A percentile compares a stretch with the other conserved stretches of the same genome.
phyloP scores from a whole-genome alignment of 1,140 invertebrate species.

The Fopius arisanus region DNA sequence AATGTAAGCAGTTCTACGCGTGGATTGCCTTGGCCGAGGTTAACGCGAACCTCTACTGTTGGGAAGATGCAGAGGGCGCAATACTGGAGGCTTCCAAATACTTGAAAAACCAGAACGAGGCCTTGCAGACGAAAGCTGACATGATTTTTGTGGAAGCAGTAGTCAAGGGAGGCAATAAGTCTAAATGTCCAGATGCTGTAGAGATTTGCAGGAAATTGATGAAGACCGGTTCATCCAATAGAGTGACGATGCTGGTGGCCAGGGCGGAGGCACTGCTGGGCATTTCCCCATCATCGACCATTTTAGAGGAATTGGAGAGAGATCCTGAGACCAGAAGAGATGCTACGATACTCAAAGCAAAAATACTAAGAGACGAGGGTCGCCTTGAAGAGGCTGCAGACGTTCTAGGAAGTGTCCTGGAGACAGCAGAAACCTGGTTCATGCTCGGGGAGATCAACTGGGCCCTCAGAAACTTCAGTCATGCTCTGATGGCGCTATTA shows the following conservation, averaged over 20 bases:
- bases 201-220: conserved; percentile 49
- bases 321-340: conserved; percentile 45
- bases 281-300: conserved; percentile 41
- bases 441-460: conserved; percentile 75
- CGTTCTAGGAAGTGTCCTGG: conserved; percentile 61
- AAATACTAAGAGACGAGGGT: conserved; percentile 57
- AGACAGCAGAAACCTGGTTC: conserved; percentile 68
- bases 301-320: conserved; percentile 50
- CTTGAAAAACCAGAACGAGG: conserved; percentile 38
- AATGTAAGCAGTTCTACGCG: conserved; percentile 55
- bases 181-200: conserved; percentile 65
- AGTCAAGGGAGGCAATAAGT: conserved; percentile 57
- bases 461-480: conserved; percentile 69
- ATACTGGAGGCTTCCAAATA: conserved; percentile 58
- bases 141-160: conserved; percentile 53
- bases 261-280: conserved; percentile 52
- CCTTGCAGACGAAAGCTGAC: conserved; percentile 44
- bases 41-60: conserved; percentile 68
- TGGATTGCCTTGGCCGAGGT: conserved; percentile 64
- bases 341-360: conserved; percentile 46
- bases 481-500: conserved; percentile 71
- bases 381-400: conserved; percentile 67
- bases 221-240: conserved; percentile 42
- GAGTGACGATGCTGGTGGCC: conserved; percentile 41
- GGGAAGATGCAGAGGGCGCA: conserved; percentile 67